Conservation (phyloP, 2,888 invertebrate species). For the Drosophila cognata region DNA sequence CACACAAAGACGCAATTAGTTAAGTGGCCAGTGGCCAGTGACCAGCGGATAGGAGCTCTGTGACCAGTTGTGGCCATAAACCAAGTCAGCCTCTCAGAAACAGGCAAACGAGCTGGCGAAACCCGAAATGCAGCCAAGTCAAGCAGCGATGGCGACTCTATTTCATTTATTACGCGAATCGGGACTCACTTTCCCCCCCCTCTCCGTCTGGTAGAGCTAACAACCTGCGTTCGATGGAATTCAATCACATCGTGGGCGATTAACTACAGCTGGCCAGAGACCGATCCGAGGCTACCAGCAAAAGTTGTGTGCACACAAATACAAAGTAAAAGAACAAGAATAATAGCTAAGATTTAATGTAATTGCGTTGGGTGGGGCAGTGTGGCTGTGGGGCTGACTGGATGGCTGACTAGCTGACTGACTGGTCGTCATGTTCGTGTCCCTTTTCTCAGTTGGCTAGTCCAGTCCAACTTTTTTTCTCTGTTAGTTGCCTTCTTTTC, state of each 20-base stretch:
- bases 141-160: slow-evolving; percentile 55
- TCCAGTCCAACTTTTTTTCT: slow-evolving; percentile 56
- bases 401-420: slow-evolving; percentile 6
- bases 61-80: slow-evolving; percentile 60
- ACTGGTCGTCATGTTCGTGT: slow-evolving; percentile 64
- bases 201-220: slow-evolving; percentile 29
- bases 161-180: slow-evolving; percentile 72
- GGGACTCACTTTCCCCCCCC: slow-evolving; percentile 10
- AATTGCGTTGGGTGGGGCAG: slow-evolving; percentile 66
- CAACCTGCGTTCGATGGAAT: slow-evolving; percentile 79
- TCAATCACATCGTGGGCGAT: slow-evolving; percentile 81
- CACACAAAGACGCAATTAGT: slow-evolving; percentile 77
- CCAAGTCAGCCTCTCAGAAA: slow-evolving; percentile 59
- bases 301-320: slow-evolving; percentile 63
- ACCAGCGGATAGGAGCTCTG: slow-evolving; percentile 24
- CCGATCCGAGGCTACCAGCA: slow-evolving; percentile 48
- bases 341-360: slow-evolving; percentile 79
- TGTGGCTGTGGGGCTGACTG: neutral
- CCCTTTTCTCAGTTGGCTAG: slow-evolving; percentile 71
- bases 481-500: slow-evolving; percentile 51
- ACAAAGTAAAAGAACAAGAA: slow-evolving; percentile 79
- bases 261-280: slow-evolving; percentile 68
- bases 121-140: slow-evolving; percentile 54
- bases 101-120: slow-evolving; percentile 40
- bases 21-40: slow-evolving; percentile 76